Base-by-base conservation (phyloP, 2,113 vertebrate species). In the Rhegmatorhina hoffmannsi region DNA sequence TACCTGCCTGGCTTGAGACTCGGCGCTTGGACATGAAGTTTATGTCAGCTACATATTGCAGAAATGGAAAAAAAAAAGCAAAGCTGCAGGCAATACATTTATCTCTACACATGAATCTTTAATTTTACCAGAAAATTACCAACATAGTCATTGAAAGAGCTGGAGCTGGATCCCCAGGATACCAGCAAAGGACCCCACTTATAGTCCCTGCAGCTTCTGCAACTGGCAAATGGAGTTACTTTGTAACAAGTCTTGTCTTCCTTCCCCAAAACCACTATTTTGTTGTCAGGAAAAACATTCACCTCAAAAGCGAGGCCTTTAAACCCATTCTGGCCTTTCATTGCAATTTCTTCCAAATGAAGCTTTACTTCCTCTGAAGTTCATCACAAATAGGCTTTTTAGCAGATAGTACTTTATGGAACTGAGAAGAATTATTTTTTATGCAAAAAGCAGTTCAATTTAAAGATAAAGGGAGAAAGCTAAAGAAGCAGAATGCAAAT, bases 391-490 rank as follows among this genome's bases (percentile, higher is more conserved):
- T 52, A 74, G 53, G 11, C 25, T 88, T 92, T 86, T 87, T 44
- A 80, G 53, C 29, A 88, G 82, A 91, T 1, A 74, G 26, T 23
- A 86, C 33, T 90, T 94, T 31, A 74, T 29, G 50, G 78, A 94
- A 88, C 34, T n/a, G 44, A 88, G 62, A 82, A 91, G 33, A 69
- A 87, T n/a, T 21, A 52, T 36, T 90, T 89, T 79, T 92, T 2
- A 84, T 60, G 36, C 38, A 92, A 88, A 93, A 96, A 84, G 56
- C 40, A 86, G 53, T 44, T 86, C 50, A 70, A 91, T 86, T 95
- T 94, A 93, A 93, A 91, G 81, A 95, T 91, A 89, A 93, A 89
- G 38, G 58, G 17, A 58, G 11, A 44, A 86, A 85, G 68, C 26
- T 52, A 84, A 84, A 87, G 59, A 26, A 43, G 56, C 23, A 81